Evolutionary conservation across 2,888 invertebrate genomes (phyloP), one percentile per base, ranked within the genome.

Genomic region (Amphipoea lucens): DNA sequence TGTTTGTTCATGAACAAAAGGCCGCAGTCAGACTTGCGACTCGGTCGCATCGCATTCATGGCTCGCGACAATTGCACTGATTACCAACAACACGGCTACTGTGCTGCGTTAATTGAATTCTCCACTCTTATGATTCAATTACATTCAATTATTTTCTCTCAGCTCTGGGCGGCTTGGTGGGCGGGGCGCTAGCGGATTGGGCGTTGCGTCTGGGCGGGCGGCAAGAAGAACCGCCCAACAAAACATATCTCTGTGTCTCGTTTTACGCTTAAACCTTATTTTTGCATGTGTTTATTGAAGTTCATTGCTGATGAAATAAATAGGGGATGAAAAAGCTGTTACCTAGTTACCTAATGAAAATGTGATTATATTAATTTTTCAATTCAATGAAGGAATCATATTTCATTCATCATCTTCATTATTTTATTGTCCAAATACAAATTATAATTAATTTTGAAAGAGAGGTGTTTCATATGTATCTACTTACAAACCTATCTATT

Each of bases 71-170:
- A 96, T 94, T 86, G 93, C 91, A 87, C 91, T 95, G 92, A 96
- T 96, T 95, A 92, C 88, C 7, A 23, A 80, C 85, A 87, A 89
- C 74, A 81, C 86, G 84, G 88, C 87, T 89, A 91, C 87, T 89
- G 88, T 88, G 83, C 81, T 83, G 86, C 86, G 86, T 91, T 96
- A 96, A 96, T 96, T 95, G 93, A 96, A 96, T 96, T 93, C 91
- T 91, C 87, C 86, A 86, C 87, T 81, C 91, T 91, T 92, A 91
- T 95, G 94, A 96, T 96, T 96, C 93, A 95, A 96, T 96, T 96
- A 96, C 92, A 91, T 90, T 93, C 95, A 95, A 96, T 96, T 96
- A 96, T 94, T 91, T 90, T 82, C 87, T 91, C 90, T 82, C 78
- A 70, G 88, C 84, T 89, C 85, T 92, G 93, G 94, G 93, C 92